Evolutionary conservation across 1,140 invertebrate species (phyloP).

Genomic region (Anastrepha obliqua): DNA sequence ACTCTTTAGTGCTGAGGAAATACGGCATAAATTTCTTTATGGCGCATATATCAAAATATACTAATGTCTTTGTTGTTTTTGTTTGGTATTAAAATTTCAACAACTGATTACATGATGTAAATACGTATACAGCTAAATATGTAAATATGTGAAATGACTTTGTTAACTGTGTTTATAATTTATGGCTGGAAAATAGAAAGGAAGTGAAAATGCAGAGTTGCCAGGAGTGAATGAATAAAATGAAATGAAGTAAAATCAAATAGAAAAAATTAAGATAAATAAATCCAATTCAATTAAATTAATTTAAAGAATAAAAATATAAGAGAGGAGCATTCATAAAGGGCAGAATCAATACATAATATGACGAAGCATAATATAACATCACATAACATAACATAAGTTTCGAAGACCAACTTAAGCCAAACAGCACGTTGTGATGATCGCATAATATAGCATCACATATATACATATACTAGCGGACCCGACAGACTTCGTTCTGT

Average conservation of each 20-base stretch:
- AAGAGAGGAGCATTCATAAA: too few species aligned
- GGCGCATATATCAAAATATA: conserved; percentile 19
- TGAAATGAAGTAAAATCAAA: background rate
- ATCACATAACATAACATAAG: too few species aligned
- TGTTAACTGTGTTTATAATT: conserved; percentile 20
- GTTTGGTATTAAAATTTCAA: background rate
- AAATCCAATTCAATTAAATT: background rate
- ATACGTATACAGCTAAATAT: background rate
- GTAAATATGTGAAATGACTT: background rate
- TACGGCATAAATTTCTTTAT: conserved; percentile 44
- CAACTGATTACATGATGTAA: background rate
- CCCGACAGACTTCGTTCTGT: too few species aligned
- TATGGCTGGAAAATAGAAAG: background rate
- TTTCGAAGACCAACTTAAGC: too few species aligned
- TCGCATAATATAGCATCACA: too few species aligned
- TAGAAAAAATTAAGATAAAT: background rate
- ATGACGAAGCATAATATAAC: too few species aligned
- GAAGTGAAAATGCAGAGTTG: background rate
- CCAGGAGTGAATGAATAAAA: background rate
- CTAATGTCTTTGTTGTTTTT: background rate
- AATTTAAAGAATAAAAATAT: too few species aligned
- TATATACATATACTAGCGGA: too few species aligned
- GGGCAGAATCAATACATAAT: too few species aligned
- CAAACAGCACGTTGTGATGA: too few species aligned
- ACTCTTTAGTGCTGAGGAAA: conserved; percentile 4